Base-by-base conservation (phyloP, 2,888 invertebrate genomes). In the Nemapogon koenigi region DNA sequence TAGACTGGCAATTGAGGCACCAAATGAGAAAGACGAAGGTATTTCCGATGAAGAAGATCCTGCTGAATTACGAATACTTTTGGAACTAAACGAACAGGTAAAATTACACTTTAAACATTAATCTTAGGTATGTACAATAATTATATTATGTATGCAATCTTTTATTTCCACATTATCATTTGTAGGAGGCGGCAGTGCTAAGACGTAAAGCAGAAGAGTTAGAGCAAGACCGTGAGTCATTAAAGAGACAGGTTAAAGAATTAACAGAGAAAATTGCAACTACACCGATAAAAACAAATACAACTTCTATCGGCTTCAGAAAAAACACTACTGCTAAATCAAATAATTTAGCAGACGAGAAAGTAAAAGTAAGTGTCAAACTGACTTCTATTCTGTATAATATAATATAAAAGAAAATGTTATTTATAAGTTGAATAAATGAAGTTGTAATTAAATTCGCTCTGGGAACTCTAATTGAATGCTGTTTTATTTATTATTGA, bases 51-150 rank as follows among this genome's bases (percentile, higher is more conserved):
- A 89, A 54, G 93, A 93, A 50, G 91, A 92, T 66, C 86, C 89
- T 10, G 85, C 90, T 14, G 94, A 95, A 62, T 68, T 94, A 41
- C 86, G 91, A 53, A 81, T 95, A 27, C 86, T 94, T 47, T 73
- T 96, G 37, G 95, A 95, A 65, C 81, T 94, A 33, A 90, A 91
- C 57, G 94, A 95, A 67, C 92, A 93, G 79, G 85, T 83, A 62
- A 7, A 16, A 30, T 37, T n/a, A 15, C 16, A 11, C 4, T 33
- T 10, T 10, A 37, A 11, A 25, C 25, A 35, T 4, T 11, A 33
- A 6, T 4, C n/a, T 28, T 28, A 28, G n/a, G n/a, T n/a, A n/a
- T n/a, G n/a, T n/a, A n/a, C n/a, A n/a, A n/a, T n/a, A n/a, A n/a
- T n/a, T n/a, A n/a, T n/a, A n/a, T n/a, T n/a, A n/a, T n/a, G n/a